A percentile compares a stretch with the other conserved stretches of the same genome.
These are phyloP conservation scores for Nettapus auritus DNA, from an alignment of 2,113 vertebrate species.

Conservation along the genomic window DNA sequence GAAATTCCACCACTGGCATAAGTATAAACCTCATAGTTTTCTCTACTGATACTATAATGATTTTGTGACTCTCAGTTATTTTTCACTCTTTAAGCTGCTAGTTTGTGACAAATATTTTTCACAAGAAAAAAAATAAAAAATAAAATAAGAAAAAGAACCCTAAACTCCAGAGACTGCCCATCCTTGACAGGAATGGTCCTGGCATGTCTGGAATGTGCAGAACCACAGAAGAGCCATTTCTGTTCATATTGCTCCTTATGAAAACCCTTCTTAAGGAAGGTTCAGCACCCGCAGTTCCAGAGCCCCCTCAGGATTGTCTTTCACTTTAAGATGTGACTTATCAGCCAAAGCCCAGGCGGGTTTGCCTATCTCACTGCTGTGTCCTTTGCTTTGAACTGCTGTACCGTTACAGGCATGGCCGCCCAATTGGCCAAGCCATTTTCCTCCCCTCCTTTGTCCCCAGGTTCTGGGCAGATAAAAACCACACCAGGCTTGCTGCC, in stretches of 20 bases:
- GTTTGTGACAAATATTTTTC: background rate
- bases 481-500: background rate
- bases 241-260: constrained; percentile 16
- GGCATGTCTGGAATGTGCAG: constrained; percentile 68
- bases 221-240: constrained; percentile 52
- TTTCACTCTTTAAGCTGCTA: constrained; percentile 16
- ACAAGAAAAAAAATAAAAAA: background rate
- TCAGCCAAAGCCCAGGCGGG: constrained; percentile 18
- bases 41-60: constrained; percentile 26
- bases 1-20: background rate
- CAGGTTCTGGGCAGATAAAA: constrained; percentile 33
- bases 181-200: constrained; percentile 54
- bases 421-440: background rate
- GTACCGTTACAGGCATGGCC: background rate
- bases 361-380: constrained; percentile 24
- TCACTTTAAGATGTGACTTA: constrained; percentile 37
- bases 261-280: constrained; percentile 48
- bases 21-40: constrained; percentile 24
- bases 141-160: background rate
- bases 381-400: constrained; percentile 7
- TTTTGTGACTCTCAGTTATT: constrained; percentile 21
- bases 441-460: background rate
- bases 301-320: constrained; percentile 11
- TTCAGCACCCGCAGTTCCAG: background rate
- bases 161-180: constrained; percentile 3